These are phyloP conservation scores for Oreochromis tanganicae DNA, from an alignment of 2,113 vertebrate species.

Conservation along the genomic window DNA sequence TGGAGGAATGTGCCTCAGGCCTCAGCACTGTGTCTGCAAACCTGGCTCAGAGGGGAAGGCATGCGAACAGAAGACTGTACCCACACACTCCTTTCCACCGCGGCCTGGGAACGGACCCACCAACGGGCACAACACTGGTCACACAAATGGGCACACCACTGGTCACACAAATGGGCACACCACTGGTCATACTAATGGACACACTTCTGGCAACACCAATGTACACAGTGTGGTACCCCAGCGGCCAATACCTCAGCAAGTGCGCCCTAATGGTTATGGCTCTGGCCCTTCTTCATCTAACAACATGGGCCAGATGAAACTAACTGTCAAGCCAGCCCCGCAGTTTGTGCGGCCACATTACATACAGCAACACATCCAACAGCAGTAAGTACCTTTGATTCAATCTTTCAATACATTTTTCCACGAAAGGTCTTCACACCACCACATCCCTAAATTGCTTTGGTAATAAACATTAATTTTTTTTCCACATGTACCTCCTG, in stretches of 20 bases:
- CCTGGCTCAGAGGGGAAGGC: conserved; percentile 86
- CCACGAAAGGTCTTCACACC: background rate
- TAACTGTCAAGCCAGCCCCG: conserved; percentile 85
- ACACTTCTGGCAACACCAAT: conserved; percentile 49
- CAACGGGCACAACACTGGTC: conserved; percentile 67
- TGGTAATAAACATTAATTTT: background rate
- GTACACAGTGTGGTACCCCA: conserved; percentile 69
- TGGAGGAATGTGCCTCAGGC: conserved; percentile 92
- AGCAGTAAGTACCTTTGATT: conserved; percentile 83
- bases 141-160: conserved; percentile 61
- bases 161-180: conserved; percentile 68
- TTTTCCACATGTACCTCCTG: background rate
- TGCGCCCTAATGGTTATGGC: conserved; percentile 61
- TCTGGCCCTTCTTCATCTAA: conserved; percentile 58
- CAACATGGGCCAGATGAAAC: conserved; percentile 83
- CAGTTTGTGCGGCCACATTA: conserved; percentile 76
- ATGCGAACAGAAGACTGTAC: conserved; percentile 79
- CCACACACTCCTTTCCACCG: conserved; percentile 67
- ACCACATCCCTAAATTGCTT: background rate
- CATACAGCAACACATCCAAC: conserved; percentile 81
- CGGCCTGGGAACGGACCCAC: conserved; percentile 66
- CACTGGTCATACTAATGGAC: conserved; percentile 66
- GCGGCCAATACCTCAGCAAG: conserved; percentile 81
- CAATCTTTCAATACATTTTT: background rate
- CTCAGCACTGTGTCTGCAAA: conserved; percentile 94